These are phyloP conservation scores for Luperina nickerlii DNA, from an alignment of 2,888 invertebrate species.

Conservation along the genomic window DNA sequence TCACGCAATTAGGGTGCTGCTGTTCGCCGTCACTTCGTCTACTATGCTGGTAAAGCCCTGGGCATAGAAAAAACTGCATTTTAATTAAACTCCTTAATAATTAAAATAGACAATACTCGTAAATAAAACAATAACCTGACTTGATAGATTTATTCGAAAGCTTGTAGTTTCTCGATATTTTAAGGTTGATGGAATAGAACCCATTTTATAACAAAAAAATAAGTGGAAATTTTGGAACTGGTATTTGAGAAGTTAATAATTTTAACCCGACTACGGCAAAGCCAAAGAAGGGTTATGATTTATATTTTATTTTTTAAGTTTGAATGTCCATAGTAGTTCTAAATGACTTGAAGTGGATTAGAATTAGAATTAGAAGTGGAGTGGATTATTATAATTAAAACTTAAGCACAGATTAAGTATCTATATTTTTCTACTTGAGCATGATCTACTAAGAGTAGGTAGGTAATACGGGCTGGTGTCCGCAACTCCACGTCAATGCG, in stretches of 20 bases:
- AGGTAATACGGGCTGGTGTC: no score
- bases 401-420: not conserved
- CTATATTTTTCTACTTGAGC: not conserved
- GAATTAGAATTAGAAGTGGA: no score
- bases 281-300: not conserved
- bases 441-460: not conserved
- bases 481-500: no score
- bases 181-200: not conserved
- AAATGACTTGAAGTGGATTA: not conserved
- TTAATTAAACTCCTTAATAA: no score
- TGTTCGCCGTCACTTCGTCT: no score
- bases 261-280: not conserved
- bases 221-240: not conserved
- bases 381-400: not conserved
- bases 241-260: not conserved
- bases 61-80: no score
- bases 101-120: not conserved
- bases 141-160: not conserved
- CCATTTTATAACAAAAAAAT: not conserved
- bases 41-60: no score
- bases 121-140: not conserved
- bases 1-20: no score
- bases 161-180: not conserved
- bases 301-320: not conserved
- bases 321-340: not conserved